phyloP scores from a whole-genome alignment of 2,888 invertebrate genomes.

The Drosophila birchii region DNA sequence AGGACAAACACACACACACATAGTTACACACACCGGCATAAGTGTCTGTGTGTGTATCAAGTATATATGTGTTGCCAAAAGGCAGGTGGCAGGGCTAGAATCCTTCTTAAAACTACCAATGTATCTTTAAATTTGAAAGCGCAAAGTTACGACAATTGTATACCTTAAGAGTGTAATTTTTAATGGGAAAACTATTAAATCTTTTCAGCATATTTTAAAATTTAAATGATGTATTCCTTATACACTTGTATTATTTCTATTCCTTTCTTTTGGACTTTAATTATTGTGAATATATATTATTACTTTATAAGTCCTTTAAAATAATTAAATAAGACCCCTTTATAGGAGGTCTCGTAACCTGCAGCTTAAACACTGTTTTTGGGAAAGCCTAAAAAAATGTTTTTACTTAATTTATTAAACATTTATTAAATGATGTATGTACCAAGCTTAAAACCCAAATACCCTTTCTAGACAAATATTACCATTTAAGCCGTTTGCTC shows the following conservation, averaged over 20 bases:
- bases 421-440: background rate
- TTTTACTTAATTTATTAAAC: no score
- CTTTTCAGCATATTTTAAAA: background rate
- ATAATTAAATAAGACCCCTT: background rate
- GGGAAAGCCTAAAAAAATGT: background rate
- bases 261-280: background rate
- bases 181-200: background rate
- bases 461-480: background rate
- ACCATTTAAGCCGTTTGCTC: conserved; percentile 2
- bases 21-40: background rate
- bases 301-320: background rate
- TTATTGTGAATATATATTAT: no score
- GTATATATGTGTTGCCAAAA: conserved; percentile 50
- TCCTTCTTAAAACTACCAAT: conserved; percentile 12
- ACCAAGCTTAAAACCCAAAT: background rate
- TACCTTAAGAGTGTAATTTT: background rate
- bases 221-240: background rate
- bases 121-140: background rate
- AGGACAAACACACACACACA: conserved; percentile 26
- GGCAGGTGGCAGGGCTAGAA: conserved; percentile 39
- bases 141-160: background rate
- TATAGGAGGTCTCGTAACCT: background rate
- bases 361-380: no score
- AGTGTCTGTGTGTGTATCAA: conserved; percentile 1
- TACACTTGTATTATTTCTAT: background rate